phyloP scores from a whole-genome alignment of 2,888 invertebrate species.

The Orthosia incerta region DNA sequence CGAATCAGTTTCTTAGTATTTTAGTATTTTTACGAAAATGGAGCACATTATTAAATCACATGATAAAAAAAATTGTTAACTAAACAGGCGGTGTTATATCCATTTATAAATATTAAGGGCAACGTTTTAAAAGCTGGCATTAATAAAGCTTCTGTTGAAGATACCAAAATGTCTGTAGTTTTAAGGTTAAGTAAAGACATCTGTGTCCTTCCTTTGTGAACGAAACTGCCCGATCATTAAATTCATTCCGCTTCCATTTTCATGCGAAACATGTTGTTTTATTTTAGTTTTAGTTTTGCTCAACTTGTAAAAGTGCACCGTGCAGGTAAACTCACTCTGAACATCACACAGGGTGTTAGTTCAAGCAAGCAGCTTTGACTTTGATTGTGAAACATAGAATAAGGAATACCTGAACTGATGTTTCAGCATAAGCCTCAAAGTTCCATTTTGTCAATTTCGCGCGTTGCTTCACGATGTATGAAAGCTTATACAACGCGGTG shows the following conservation, averaged over 20 bases:
- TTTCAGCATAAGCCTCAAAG: neutral
- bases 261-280: too few species aligned
- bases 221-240: too few species aligned
- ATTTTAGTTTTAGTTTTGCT: neutral
- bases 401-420: neutral
- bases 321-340: neutral
- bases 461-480: neutral
- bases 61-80: neutral
- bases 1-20: neutral
- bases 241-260: too few species aligned
- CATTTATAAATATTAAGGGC: neutral
- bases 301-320: neutral
- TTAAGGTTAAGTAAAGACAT: too few species aligned
- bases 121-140: neutral
- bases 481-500: conserved; percentile 1
- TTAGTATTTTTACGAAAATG: too few species aligned
- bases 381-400: neutral
- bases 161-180: too few species aligned
- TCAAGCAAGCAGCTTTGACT: neutral
- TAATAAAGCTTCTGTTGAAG: neutral
- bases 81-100: neutral
- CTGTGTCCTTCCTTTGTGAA: too few species aligned
- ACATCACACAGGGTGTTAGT: neutral
- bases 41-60: too few species aligned
- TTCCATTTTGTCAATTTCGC: conserved; percentile 10